These are phyloP conservation scores for Acanthoscelides obtectus DNA, from an alignment of 2,888 invertebrate species.

Conservation along the genomic window DNA sequence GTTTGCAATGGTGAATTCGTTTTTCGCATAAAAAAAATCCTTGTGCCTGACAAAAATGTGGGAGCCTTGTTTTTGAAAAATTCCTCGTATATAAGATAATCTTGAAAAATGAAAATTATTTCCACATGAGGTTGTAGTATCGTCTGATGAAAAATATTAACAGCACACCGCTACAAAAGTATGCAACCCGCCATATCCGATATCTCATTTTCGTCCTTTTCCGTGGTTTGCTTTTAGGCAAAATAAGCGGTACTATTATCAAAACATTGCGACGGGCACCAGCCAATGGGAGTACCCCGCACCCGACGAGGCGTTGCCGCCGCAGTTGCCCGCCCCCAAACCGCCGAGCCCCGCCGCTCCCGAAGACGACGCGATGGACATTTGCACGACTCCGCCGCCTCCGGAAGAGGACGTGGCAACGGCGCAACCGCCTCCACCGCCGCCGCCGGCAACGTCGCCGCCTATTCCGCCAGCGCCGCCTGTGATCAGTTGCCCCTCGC, in stretches of 20 bases:
- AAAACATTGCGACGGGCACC: slow-evolving; percentile 54
- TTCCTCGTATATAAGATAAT: too few species aligned
- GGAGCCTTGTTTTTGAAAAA: too few species aligned
- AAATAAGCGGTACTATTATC: slow-evolving; percentile 65
- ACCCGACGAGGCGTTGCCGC: neutral
- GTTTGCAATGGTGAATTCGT: too few species aligned
- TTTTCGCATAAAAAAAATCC: too few species aligned
- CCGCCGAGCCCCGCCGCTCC: slow-evolving; percentile 29
- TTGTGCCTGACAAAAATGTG: too few species aligned
- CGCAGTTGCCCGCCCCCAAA: neutral
- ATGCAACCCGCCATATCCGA: neutral
- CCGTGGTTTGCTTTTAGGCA: slow-evolving; percentile 47
- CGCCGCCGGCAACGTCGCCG: neutral
- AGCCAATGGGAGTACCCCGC: slow-evolving; percentile 62
- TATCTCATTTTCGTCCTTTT: neutral
- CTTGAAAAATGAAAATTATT: too few species aligned
- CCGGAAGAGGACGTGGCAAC: slow-evolving; percentile 36
- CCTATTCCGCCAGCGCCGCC: slow-evolving; percentile 32
- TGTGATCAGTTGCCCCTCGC: slow-evolving; percentile 31
- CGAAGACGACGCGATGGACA: slow-evolving; percentile 57
- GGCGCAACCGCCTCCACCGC: too few species aligned
- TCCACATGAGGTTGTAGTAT: too few species aligned
- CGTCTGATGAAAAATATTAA: too few species aligned
- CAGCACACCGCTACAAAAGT: too few species aligned
- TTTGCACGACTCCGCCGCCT: slow-evolving; percentile 54